These are phyloP conservation scores for Caradrina kadenii DNA, from an alignment of 2,888 invertebrate species.

Conservation along the genomic window DNA sequence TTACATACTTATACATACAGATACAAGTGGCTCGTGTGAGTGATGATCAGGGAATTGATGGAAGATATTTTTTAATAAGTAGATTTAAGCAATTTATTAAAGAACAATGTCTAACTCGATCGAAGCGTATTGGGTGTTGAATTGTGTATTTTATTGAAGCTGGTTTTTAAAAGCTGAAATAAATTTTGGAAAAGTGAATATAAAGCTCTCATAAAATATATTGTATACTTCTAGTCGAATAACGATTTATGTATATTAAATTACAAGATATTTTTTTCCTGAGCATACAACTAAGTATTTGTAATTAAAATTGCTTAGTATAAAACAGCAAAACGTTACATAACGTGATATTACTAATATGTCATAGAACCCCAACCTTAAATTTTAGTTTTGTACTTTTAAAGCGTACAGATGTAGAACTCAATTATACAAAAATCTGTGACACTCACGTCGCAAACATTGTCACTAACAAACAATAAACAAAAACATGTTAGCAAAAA, in stretches of 20 bases:
- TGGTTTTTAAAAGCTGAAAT: not conserved
- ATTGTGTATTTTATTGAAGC: too few relatives aligned
- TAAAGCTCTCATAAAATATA: too few relatives aligned
- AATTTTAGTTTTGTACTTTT: not conserved
- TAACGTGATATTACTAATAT: too few relatives aligned
- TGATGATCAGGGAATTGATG: constrained; percentile 40
- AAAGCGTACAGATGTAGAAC: not conserved
- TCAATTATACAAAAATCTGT: not conserved
- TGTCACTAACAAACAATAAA: constrained; percentile 32
- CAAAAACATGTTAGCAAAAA: constrained; percentile 38
- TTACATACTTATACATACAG: constrained; percentile 39
- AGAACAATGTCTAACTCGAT: not conserved
- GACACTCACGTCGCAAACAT: not conserved
- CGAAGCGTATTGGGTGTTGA: not conserved
- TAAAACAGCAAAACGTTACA: too few relatives aligned
- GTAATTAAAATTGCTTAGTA: too few relatives aligned
- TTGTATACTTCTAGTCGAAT: too few relatives aligned
- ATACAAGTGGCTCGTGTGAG: constrained; percentile 18
- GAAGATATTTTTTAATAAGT: constrained; percentile 1
- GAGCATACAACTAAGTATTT: too few relatives aligned
- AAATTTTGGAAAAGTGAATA: too few relatives aligned
- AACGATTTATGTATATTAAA: too few relatives aligned
- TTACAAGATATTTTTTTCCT: too few relatives aligned
- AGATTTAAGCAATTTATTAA: not conserved
- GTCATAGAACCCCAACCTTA: too few relatives aligned